These are phyloP conservation scores for Lampris megalopsis DNA, from an alignment of 2,113 vertebrate species.

Conservation along the genomic window DNA sequence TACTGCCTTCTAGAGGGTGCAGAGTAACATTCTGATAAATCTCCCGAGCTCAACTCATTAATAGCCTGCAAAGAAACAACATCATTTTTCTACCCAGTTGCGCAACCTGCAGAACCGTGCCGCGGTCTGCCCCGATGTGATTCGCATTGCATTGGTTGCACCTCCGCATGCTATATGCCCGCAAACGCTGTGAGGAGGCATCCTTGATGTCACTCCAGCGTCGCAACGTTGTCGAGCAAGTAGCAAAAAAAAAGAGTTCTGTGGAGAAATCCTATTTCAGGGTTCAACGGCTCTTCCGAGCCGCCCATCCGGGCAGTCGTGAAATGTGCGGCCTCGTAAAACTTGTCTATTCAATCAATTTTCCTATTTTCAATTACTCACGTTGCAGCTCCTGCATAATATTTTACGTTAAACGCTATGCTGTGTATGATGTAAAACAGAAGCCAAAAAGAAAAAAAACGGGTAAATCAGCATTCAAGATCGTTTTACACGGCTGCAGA, in stretches of 20 bases:
- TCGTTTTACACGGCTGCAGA: slow-evolving; percentile 15
- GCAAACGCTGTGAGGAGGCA: not conserved
- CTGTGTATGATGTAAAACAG: slow-evolving; percentile 29
- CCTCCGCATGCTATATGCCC: slow-evolving; percentile 37
- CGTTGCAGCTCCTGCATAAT: slow-evolving; percentile 51
- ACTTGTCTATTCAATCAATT: slow-evolving; percentile 79
- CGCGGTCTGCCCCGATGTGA: not conserved
- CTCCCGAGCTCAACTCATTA: not conserved
- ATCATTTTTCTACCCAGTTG: not conserved
- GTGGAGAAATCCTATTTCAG: slow-evolving; percentile 81
- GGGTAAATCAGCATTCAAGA: not conserved
- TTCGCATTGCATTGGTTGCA: slow-evolving; percentile 60
- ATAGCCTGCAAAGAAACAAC: not conserved
- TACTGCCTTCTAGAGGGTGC: slow-evolving; percentile 14
- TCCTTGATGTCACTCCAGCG: slow-evolving; percentile 49
- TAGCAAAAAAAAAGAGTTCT: slow-evolving; percentile 74
- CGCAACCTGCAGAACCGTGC: not conserved
- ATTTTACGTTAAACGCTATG: slow-evolving; percentile 25
- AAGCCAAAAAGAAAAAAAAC: no score
- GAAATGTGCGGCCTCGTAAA: slow-evolving; percentile 71
- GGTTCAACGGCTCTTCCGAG: slow-evolving; percentile 72
- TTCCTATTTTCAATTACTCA: slow-evolving; percentile 72
- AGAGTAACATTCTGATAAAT: not conserved
- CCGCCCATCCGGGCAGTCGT: slow-evolving; percentile 59
- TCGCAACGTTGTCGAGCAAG: slow-evolving; percentile 62